phyloP scores from a whole-genome alignment of 2,888 invertebrate species.

The Synergus gifuensis region DNA sequence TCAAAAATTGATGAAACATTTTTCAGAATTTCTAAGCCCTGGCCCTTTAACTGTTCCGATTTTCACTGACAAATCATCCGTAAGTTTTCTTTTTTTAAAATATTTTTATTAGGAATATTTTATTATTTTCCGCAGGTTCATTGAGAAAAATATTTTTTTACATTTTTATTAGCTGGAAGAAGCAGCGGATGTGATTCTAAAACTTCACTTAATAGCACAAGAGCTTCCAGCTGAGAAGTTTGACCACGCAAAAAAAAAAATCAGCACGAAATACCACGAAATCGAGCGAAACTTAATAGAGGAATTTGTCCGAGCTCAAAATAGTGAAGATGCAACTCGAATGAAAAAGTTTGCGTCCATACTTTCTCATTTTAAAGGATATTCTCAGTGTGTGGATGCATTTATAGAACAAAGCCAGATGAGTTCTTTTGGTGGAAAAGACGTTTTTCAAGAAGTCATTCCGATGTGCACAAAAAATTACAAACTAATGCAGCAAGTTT shows the following conservation, averaged over 20 bases:
- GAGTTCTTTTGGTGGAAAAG: conserved; percentile 91
- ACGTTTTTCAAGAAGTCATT: conserved; percentile 93
- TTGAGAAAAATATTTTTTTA: conserved; percentile 22
- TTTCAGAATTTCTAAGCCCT: conserved; percentile 93
- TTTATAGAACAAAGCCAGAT: conserved; percentile 98
- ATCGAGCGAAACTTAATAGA: conserved; percentile 94
- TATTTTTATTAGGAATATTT: background rate
- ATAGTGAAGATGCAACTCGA: conserved; percentile 88
- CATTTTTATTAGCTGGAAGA: conserved; percentile 87
- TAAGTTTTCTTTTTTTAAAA: conserved; percentile 69
- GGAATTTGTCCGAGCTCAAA: conserved; percentile 95
- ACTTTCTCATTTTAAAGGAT: conserved; percentile 97
- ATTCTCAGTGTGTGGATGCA: conserved; percentile 96
- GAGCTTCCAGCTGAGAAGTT: conserved; percentile 94
- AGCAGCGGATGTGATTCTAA: conserved; percentile 98
- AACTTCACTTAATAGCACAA: conserved; percentile 96
- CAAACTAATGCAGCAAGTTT: conserved; percentile 91
- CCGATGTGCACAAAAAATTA: conserved; percentile 94
- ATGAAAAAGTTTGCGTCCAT: conserved; percentile 97
- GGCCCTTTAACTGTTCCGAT: conserved; percentile 91
- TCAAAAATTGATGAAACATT: conserved; percentile 92
- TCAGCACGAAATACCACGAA: conserved; percentile 93
- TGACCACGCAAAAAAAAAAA: conserved; percentile 90
- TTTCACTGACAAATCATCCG: conserved; percentile 91
- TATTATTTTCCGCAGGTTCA: conserved; percentile 49